Base-by-base conservation (phyloP, 2,888 invertebrate genomes). In the Mechanitis mazaeus region DNA sequence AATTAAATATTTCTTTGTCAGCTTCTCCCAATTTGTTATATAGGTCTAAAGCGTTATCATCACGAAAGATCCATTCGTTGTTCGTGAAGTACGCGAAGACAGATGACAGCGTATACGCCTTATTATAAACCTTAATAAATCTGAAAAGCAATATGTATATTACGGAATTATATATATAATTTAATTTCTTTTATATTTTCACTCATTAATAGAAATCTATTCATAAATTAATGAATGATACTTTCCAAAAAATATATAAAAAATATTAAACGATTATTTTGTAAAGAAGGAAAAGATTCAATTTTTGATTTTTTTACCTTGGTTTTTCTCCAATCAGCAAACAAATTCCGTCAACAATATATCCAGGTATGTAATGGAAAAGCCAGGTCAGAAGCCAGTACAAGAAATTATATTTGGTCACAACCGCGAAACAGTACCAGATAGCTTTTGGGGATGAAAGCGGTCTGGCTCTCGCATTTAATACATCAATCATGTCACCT, bases 11-110 rank as follows among this genome's bases (percentile, higher is more conserved):
- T 0, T 56, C 12, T 55, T 65, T 70, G 60, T 77, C 77, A 1
- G 54, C 50, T 9, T 63, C 38, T 1, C 75, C 70, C 12, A 74
- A 45, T 2, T 45, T 58, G 2, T 67, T 63, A n/a, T 64, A 69
- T 0, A 77, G 20, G 2, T 55, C 33, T 2, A 59, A 35, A 1
- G 72, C 67, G 60, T 77, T 77, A 35, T 45, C 65, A 33, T 75
- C 76, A 1, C 65, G 58, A 7, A 75, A 71, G 9, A 66, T 66
- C 72, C 75, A 77, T 0, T 68, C 66, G 58, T 74, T 75, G 6
- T 55, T 70, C 0, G 66, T 58, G 55, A 73, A 77, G 47, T 61
- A 65, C 0, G 63, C 35, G 3, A 67, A 31, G 1, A 65, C 53
- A 0, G 60, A 4, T 0, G 68, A 62, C 45, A 75, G 54, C 20